These are phyloP conservation scores for Polietes domitor DNA, from an alignment of 2,888 invertebrate genomes.

Conservation along the genomic window DNA sequence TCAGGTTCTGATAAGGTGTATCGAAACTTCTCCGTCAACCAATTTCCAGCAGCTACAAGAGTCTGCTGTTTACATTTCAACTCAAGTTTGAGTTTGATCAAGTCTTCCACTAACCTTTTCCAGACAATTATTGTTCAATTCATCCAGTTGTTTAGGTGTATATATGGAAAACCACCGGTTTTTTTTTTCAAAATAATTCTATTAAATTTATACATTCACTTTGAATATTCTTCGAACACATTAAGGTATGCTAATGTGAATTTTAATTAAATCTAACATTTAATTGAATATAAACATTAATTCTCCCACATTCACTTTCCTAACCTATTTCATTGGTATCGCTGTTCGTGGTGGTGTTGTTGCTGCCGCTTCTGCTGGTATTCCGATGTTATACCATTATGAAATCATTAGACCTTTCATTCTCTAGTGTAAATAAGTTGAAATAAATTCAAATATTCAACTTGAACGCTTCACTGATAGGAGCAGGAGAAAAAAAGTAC, in stretches of 20 bases:
- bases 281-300: slow-evolving; percentile 13
- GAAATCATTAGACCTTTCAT: slow-evolving; percentile 8
- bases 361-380: neutral
- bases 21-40: too few relatives aligned
- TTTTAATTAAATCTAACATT: neutral
- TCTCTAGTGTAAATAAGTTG: slow-evolving; percentile 18
- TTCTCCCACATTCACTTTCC: neutral
- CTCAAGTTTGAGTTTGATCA: too few relatives aligned
- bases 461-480: neutral
- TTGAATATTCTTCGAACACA: neutral
- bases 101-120: too few relatives aligned
- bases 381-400: slow-evolving; percentile 1
- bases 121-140: too few relatives aligned
- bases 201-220: too few relatives aligned
- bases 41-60: too few relatives aligned
- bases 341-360: neutral
- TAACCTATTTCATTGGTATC: neutral
- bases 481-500: slow-evolving; percentile 5
- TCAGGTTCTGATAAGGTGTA: too few relatives aligned
- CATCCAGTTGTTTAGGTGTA: too few relatives aligned
- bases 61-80: too few relatives aligned
- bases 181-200: too few relatives aligned
- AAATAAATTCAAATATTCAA: slow-evolving; percentile 34
- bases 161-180: too few relatives aligned
- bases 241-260: neutral